Percentiles rank a stretch among this genome's conserved stretches.
phyloP scores from a whole-genome alignment of 2,888 invertebrate species.

The Endomychus coccineus region DNA sequence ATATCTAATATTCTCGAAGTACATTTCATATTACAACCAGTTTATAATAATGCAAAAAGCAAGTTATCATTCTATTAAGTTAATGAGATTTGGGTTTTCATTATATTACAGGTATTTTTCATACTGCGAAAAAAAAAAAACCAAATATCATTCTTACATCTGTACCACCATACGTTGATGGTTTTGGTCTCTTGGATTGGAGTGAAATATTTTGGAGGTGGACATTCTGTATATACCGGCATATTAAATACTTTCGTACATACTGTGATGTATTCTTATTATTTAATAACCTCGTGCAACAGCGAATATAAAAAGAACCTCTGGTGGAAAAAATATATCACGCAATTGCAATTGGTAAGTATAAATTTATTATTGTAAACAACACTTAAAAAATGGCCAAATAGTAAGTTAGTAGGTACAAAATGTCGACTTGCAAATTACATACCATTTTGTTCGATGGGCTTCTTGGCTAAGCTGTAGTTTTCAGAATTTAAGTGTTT shows the following conservation, averaged over 20 bases:
- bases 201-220: constrained; percentile 55
- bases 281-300: constrained; percentile 63
- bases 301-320: constrained; percentile 59
- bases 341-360: constrained; percentile 65
- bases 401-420: too few relatives aligned
- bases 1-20: too few relatives aligned
- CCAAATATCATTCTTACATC: constrained; percentile 72
- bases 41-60: too few relatives aligned
- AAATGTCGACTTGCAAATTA: too few relatives aligned
- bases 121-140: constrained; percentile 68
- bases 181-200: constrained; percentile 56
- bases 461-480: too few relatives aligned
- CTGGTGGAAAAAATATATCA: constrained; percentile 78
- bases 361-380: constrained; percentile 1
- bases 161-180: constrained; percentile 78
- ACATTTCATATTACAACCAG: too few relatives aligned
- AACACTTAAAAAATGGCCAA: too few relatives aligned
- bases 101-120: constrained; percentile 71
- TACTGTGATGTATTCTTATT: constrained; percentile 70
- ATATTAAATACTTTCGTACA: constrained; percentile 67
- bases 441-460: too few relatives aligned
- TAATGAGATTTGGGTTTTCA: too few relatives aligned
- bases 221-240: constrained; percentile 56
- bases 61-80: too few relatives aligned
- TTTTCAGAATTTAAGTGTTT: neutral